Evolutionary conservation across 37 sponge, comb jelly and placozoan genomes (phyloP).

Genomic region (Cladorhizidae sp.): DNA sequence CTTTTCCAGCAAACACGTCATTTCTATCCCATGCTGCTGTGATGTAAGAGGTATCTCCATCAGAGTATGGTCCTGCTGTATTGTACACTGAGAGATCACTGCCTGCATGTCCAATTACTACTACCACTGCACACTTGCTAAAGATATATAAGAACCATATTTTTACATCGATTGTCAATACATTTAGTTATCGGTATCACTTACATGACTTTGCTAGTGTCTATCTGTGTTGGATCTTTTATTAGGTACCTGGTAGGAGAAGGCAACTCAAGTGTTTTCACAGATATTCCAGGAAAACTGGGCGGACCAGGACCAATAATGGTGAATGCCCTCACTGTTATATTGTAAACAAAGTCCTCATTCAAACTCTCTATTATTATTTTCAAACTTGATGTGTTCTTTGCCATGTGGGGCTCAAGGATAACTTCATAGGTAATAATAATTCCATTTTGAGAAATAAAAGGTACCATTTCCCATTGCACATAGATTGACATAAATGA

Average conservation of each 20-base stretch:
- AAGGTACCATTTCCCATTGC: constrained; percentile 17
- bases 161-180: background rate
- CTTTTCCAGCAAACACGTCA: background rate
- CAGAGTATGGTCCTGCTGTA: constrained; percentile 3
- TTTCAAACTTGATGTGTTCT: background rate
- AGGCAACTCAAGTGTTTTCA: background rate
- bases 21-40: constrained; percentile 50
- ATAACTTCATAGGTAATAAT: constrained; percentile 26
- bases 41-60: constrained; percentile 22
- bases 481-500: constrained; percentile 26
- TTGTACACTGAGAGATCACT: background rate
- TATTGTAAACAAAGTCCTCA: constrained; percentile 16
- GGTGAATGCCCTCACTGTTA: constrained; percentile 36
- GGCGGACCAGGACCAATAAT: constrained; percentile 10
- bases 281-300: background rate
- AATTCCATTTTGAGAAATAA: constrained; percentile 20
- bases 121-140: constrained; percentile 56
- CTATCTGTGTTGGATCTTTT: constrained; percentile 13
- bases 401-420: background rate
- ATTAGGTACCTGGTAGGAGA: background rate
- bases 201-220: constrained; percentile 35
- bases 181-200: background rate
- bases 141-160: background rate
- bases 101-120: background rate
- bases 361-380: background rate